A percentile compares a stretch with the other conserved stretches of the same genome.
These are phyloP conservation scores for Microcebus ravelobensis DNA, from an alignment of 2,113 vertebrate species.

Conservation along the genomic window DNA sequence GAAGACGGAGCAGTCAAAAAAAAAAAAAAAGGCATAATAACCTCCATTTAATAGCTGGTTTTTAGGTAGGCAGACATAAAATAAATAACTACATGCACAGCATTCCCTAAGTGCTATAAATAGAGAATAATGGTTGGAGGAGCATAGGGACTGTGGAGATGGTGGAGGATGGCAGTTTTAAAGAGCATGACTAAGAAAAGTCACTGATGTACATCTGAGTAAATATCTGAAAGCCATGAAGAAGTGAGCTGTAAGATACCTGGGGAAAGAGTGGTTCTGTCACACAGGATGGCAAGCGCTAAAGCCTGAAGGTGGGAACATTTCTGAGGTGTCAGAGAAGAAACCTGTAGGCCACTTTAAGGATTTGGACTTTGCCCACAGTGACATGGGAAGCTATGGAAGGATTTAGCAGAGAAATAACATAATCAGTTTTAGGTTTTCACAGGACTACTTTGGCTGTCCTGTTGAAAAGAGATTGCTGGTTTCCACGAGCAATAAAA, in stretches of 20 bases:
- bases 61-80: background rate
- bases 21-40: background rate
- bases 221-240: background rate
- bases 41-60: background rate
- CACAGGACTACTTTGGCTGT: background rate
- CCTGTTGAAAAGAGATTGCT: background rate
- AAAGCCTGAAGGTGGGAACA: background rate
- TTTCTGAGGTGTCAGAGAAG: background rate
- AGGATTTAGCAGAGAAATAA: background rate
- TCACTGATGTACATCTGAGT: background rate
- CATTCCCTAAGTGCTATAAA: background rate
- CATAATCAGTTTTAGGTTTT: background rate
- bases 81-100: conserved; percentile 9
- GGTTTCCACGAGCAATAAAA: background rate
- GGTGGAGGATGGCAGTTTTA: background rate
- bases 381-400: background rate
- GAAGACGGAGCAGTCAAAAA: background rate
- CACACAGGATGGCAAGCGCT: background rate
- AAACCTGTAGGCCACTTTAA: no score
- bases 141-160: background rate
- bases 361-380: background rate
- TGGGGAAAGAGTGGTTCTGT: background rate
- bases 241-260: background rate
- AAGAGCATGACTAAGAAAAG: background rate
- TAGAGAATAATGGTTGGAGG: background rate